Conservation (phyloP, 2,113 vertebrate genomes). For the Podocnemis expansa region DNA sequence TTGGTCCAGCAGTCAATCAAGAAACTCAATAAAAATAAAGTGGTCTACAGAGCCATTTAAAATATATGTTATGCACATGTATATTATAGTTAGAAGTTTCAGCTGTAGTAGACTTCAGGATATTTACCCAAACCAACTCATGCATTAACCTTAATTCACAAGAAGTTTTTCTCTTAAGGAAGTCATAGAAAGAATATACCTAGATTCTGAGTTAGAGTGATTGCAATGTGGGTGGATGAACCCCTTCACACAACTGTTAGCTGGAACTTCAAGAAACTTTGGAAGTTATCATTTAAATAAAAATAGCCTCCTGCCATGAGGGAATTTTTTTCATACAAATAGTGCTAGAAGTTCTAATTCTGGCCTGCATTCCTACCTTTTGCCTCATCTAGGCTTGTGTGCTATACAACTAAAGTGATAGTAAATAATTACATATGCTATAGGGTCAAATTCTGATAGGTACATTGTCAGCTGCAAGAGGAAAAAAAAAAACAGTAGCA, state of each 20-base stretch:
- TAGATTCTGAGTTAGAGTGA: neutral
- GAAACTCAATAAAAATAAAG: neutral
- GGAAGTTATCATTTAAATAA: neutral
- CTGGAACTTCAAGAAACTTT: neutral
- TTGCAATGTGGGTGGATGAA: neutral
- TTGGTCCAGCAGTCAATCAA: neutral
- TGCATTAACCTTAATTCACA: slow-evolving; percentile 33
- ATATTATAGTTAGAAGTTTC: neutral
- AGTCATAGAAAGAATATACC: slow-evolving; percentile 13
- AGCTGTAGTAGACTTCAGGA: slow-evolving; percentile 30
- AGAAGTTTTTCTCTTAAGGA: neutral
- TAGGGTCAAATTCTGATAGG: slow-evolving; percentile 24
- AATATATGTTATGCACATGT: slow-evolving; percentile 15
- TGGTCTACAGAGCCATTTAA: slow-evolving; percentile 19
- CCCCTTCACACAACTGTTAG: neutral
- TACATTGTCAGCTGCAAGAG: neutral
- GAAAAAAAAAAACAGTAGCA: slow-evolving; percentile 5
- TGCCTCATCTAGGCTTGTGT: neutral
- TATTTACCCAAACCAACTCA: slow-evolving; percentile 40
- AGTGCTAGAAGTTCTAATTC: neutral
- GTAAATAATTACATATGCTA: neutral
- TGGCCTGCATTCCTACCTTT: neutral
- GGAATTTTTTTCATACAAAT: neutral
- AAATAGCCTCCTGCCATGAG: neutral
- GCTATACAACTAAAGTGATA: neutral